A percentile compares a stretch with the other conserved stretches of the same genome.
Evolutionary conservation across 1,140 invertebrate genomes (phyloP).

Genomic region (Doryteuthis pealeii): DNA sequence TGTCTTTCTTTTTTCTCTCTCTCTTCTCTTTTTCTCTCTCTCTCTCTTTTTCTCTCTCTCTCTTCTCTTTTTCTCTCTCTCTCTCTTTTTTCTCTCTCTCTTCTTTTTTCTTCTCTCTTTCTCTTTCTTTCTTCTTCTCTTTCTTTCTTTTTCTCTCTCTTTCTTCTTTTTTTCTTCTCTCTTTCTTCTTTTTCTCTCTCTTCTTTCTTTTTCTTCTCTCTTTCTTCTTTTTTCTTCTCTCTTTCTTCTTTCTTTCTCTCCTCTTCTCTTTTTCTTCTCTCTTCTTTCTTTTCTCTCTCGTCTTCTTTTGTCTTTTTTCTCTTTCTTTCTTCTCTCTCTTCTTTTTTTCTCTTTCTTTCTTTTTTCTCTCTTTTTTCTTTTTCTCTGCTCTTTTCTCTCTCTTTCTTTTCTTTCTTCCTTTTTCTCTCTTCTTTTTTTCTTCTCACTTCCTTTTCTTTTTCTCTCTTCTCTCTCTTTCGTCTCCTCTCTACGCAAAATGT

Average conservation of each 20-base stretch:
- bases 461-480: not conserved
- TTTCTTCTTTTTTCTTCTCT: not conserved
- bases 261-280: not conserved
- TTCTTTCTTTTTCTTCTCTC: not conserved
- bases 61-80: not conserved
- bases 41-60: not conserved
- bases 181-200: not conserved
- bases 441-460: too few relatives aligned
- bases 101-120: not conserved
- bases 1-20: not conserved
- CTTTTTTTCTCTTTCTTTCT: not conserved
- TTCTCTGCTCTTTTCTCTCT: not conserved
- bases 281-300: not conserved
- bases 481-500: not conserved
- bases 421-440: too few relatives aligned
- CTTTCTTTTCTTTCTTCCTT: not conserved
- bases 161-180: not conserved
- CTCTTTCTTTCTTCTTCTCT: not conserved
- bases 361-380: not conserved
- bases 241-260: not conserved
- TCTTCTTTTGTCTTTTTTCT: not conserved
- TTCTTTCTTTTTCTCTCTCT: not conserved
- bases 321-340: not conserved
- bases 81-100: not conserved
- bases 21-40: not conserved